Percentiles rank a stretch among this genome's conserved stretches.
phyloP scores from a whole-genome alignment of 2,797 vertebrate genomes.

The Linurgus olivaceus region DNA sequence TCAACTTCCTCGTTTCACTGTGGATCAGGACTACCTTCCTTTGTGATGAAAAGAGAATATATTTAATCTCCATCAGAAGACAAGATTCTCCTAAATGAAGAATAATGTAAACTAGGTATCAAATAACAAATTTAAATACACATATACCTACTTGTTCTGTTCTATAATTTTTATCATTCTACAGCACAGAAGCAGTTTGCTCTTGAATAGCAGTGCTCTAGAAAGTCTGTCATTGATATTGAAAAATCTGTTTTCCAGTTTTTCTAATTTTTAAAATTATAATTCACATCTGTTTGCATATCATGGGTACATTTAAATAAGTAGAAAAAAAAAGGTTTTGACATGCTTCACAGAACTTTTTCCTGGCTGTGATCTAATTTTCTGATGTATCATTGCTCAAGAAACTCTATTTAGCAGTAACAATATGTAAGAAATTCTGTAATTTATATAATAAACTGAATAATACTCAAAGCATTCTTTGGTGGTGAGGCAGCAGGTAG shows the following conservation, averaged over 20 bases:
- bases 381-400: not conserved
- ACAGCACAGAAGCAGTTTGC: not conserved
- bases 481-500: not conserved
- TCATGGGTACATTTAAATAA: not conserved
- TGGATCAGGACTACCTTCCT: not conserved
- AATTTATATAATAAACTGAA: not conserved
- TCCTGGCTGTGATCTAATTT: not conserved
- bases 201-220: not conserved
- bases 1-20: not conserved
- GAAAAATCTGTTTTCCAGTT: not conserved
- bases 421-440: not conserved
- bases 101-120: not conserved
- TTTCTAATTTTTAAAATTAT: not conserved
- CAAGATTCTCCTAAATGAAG: not conserved
- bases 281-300: not conserved
- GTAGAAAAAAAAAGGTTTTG: not conserved
- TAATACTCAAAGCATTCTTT: not conserved
- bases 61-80: not conserved
- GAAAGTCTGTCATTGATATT: not conserved
- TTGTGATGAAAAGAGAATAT: not conserved
- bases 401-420: not conserved
- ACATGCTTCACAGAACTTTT: not conserved
- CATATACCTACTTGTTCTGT: not conserved
- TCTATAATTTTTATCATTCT: not conserved
- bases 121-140: not conserved